Conservation (phyloP, 30 jellyfish, hydroid and myxozoan genomes). For the Calvadosia cruxmelitensis region DNA sequence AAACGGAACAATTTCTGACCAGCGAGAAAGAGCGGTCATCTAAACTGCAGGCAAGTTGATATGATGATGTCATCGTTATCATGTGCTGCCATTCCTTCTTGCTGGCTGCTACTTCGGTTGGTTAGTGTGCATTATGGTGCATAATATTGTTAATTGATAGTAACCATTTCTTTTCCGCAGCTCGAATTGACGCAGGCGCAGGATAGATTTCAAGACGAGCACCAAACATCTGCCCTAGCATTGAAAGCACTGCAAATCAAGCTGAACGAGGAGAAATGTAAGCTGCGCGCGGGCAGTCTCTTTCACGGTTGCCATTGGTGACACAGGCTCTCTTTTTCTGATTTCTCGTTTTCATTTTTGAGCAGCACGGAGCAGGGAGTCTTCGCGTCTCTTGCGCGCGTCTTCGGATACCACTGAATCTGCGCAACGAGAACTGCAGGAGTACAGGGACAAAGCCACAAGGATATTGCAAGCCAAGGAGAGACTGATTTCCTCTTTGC, state of each 20-base stretch:
- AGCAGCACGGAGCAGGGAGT: neutral
- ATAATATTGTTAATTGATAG: too few species aligned
- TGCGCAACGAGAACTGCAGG: slow-evolving; percentile 71
- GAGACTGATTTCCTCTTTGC: slow-evolving; percentile 58
- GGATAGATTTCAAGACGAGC: slow-evolving; percentile 52
- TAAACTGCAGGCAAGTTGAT: too few species aligned
- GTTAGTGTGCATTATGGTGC: too few species aligned
- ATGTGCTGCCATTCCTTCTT: too few species aligned
- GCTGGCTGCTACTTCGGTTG: too few species aligned
- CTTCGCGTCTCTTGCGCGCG: neutral
- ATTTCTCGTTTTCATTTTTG: neutral
- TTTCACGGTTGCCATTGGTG: too few species aligned
- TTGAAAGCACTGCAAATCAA: slow-evolving; percentile 60
- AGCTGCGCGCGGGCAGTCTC: too few species aligned
- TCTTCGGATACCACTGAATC: slow-evolving; percentile 45
- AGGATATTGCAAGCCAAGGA: slow-evolving; percentile 95
- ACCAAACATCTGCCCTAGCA: slow-evolving; percentile 57
- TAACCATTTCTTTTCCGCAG: slow-evolving; percentile 32
- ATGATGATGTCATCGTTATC: too few species aligned
- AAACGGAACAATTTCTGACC: slow-evolving; percentile 39
- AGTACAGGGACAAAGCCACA: slow-evolving; percentile 92
- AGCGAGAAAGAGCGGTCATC: too few species aligned
- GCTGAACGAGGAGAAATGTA: slow-evolving; percentile 67
- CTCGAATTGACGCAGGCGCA: slow-evolving; percentile 59
- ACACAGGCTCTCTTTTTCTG: too few species aligned